phyloP scores from a whole-genome alignment of 2,113 vertebrate species.

The Corynorhinus townsendii region DNA sequence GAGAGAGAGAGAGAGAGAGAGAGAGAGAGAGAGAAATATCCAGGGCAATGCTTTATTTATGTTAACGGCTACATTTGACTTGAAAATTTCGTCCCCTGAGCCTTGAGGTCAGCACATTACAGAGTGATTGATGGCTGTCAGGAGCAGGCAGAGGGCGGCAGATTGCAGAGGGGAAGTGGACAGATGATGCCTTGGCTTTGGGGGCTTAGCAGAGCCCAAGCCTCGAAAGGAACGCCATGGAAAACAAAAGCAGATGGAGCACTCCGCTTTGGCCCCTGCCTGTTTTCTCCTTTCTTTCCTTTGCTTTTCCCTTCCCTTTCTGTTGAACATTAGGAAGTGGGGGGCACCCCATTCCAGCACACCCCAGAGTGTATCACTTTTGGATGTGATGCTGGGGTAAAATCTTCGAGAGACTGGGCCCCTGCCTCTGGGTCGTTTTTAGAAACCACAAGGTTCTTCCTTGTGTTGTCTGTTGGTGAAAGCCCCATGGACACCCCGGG shows the following conservation, averaged over 20 bases:
- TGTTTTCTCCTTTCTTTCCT: not conserved
- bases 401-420: not conserved
- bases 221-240: conserved; percentile 72
- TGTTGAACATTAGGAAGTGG: not conserved
- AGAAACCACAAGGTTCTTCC: not conserved
- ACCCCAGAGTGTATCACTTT: not conserved
- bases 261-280: conserved; percentile 59
- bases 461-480: not conserved
- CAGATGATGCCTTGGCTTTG: conserved; percentile 86
- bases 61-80: conserved; percentile 85
- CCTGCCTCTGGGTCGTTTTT: not conserved
- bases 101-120: conserved; percentile 86
- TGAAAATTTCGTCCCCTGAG: conserved; percentile 86
- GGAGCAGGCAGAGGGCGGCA: conserved; percentile 72
- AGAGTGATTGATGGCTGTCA: conserved; percentile 93
- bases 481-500: not conserved
- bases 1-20: not conserved
- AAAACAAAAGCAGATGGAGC: conserved; percentile 84
- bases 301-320: not conserved
- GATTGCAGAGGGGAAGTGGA: conserved; percentile 87
- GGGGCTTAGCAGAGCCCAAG: conserved; percentile 77
- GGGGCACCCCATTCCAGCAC: too few species aligned
- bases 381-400: not conserved
- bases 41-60: conserved; percentile 84
- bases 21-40: not conserved